Base-by-base conservation (phyloP, 2,888 invertebrate species). In the Luperina nickerlii region DNA sequence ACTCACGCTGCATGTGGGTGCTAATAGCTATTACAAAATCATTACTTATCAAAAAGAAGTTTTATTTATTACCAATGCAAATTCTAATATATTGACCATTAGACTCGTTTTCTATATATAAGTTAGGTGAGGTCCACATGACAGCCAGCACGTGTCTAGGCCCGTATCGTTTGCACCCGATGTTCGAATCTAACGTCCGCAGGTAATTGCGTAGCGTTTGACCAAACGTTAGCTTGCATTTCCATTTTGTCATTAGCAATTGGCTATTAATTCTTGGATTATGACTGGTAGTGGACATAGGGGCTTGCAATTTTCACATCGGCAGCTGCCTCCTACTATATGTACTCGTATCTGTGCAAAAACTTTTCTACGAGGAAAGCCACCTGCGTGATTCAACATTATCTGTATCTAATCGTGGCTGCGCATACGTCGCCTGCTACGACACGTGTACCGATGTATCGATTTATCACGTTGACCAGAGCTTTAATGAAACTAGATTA, bases 181-280 rank as follows among this genome's bases (percentile, higher is more conserved):
- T 87, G 89, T 89, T 88, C 88, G 91, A 92, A 93, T 94, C 95
- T 94, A 96, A 95, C 94, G 93, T 94, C 91, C 89, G 86, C 90
- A 91, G 86, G 92, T 95, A 95, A 95, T 95, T 95, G 93, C 93
- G 85, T 85, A 82, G 78, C 86, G 91, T 94, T 94, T 95, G 94
- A 93, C 95, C 96, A 95, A 96, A 96, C 94, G 92, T 91, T 88
- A 89, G 88, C 89, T 92, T 83, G 78, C 84, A 96, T 96, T 96
- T 94, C 94, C 95, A 96, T 96, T 96, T 95, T 95, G 95, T 96
- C 96, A 96, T 97, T 96, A 96, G 95, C 94, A 92, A 95, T 95
- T 87, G 93, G 88, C 95, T 96, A 97, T 96, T 96, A 96, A 96
- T 96, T 94, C 94, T 94, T 95, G 95, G 96, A 95, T 96, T 96